A percentile compares a stretch with the other conserved stretches of the same genome.
Conservation (phyloP, 2,888 invertebrate species). For the Carterocephalus palaemon region DNA sequence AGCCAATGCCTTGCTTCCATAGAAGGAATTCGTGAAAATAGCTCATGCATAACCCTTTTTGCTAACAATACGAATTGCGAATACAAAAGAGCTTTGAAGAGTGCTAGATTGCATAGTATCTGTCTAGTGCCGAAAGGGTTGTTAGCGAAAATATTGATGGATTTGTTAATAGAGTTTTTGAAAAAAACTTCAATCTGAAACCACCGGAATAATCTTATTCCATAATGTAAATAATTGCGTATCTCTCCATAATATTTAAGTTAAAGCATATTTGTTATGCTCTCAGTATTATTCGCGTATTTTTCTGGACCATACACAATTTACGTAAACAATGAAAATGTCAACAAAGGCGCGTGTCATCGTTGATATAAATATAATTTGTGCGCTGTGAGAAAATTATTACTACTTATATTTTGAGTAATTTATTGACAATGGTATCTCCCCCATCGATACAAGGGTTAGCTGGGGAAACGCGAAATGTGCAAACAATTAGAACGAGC, state of each 20-base stretch:
- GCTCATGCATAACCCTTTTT: constrained; percentile 48
- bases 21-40: constrained; percentile 38
- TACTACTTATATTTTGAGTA: constrained; percentile 14
- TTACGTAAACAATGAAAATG: constrained; percentile 8
- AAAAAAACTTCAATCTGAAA: constrained; percentile 7
- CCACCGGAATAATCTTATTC: not conserved
- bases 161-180: constrained; percentile 19
- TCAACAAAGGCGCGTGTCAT: constrained; percentile 17
- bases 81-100: constrained; percentile 40
- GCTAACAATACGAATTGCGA: constrained; percentile 49
- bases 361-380: constrained; percentile 13
- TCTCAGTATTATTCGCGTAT: constrained; percentile 11
- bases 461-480: constrained; percentile 59
- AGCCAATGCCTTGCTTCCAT: constrained; percentile 40
- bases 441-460: constrained; percentile 26
- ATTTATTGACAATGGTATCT: constrained; percentile 19
- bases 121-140: constrained; percentile 34
- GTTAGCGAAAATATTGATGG: constrained; percentile 38
- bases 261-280: constrained; percentile 11
- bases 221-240: constrained; percentile 5
- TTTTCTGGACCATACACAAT: too few relatives aligned
- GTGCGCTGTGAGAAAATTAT: constrained; percentile 17
- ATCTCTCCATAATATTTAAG: not conserved
- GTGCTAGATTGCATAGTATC: constrained; percentile 1
- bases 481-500: constrained; percentile 75